phyloP scores from a whole-genome alignment of 2,888 invertebrate species.

The Ditula angustiorana region DNA sequence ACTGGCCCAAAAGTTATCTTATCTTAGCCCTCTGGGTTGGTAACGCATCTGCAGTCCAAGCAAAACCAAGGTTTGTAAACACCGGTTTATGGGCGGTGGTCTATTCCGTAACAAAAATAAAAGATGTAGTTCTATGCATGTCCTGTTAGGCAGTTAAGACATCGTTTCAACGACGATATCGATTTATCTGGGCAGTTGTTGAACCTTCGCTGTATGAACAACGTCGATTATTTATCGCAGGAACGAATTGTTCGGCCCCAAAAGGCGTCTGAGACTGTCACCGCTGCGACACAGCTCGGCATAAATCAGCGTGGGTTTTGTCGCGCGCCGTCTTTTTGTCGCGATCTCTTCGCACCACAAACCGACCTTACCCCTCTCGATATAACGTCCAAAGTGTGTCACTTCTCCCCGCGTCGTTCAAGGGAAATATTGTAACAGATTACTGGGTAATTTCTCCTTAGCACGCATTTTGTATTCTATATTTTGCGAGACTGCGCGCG shows the following conservation, averaged over 20 bases:
- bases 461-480: constrained; percentile 23
- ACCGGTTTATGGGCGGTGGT: too few relatives aligned
- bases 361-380: neutral
- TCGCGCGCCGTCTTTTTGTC: constrained; percentile 6
- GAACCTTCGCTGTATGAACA: neutral
- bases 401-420: neutral
- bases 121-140: too few relatives aligned
- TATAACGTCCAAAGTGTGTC: neutral
- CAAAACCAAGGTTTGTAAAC: too few relatives aligned
- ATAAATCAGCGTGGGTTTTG: constrained; percentile 22
- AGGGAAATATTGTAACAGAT: constrained; percentile 26
- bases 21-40: too few relatives aligned
- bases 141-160: too few relatives aligned
- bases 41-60: too few relatives aligned
- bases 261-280: neutral
- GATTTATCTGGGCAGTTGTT: too few relatives aligned
- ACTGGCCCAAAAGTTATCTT: too few relatives aligned
- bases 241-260: neutral
- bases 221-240: neutral
- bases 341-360: neutral
- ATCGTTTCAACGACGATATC: too few relatives aligned
- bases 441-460: constrained; percentile 20
- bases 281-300: constrained; percentile 1
- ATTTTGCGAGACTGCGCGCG: neutral
- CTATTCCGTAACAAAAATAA: too few relatives aligned